Evolutionary conservation across 2,113 vertebrate species (phyloP), one percentile per base, ranked within the genome.

Genomic region (Caranx melampygus): DNA sequence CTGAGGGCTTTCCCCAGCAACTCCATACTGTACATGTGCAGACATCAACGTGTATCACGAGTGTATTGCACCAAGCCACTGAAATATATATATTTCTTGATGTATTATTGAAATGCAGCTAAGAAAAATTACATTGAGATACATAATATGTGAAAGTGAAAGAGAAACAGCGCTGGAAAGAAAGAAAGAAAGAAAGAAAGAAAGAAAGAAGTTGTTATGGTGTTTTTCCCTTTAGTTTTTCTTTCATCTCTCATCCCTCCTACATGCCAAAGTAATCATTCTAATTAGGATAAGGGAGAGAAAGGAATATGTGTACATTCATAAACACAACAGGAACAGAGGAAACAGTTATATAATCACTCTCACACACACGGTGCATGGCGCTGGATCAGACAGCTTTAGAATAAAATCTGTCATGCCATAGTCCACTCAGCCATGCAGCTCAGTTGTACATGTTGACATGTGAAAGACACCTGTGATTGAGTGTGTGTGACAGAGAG

Each of bases 311-410:
- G 47, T 63, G 35, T 65, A 76, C 37, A 65, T 84, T 78, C 18
- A 55, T 66, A 84, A 91, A 82, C 58, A 85, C 47, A 78, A 63
- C 74, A 70, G 74, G 72, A 79, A 78, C 60, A 76, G 67, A 79
- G 72, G 75, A 82, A 85, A 79, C 65, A 20, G 80, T 90, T 91
- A 84, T 64, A 79, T 90, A 88, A 92, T 58, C 16, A 33, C 66
- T 78, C 59, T 75, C 37, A 74, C 40, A 82, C 37, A 57, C 75
- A 15, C 35, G 40, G 26, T 63, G 49, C 62, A 40, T 66, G 55
- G 64, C 73, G 47, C 54, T 55, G 59, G 58, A 60, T 80, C 35
- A 61, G 20, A 20, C 49, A 62, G 78, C 78, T 62, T 85, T 51
- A 51, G 52, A 75, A 35, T 42, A 31, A 57, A 88, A 84, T 87